A percentile compares a stretch with the other conserved stretches of the same genome.
Evolutionary conservation across 2,888 invertebrate genomes (phyloP).

Genomic region (Patella ulyssiponensis): DNA sequence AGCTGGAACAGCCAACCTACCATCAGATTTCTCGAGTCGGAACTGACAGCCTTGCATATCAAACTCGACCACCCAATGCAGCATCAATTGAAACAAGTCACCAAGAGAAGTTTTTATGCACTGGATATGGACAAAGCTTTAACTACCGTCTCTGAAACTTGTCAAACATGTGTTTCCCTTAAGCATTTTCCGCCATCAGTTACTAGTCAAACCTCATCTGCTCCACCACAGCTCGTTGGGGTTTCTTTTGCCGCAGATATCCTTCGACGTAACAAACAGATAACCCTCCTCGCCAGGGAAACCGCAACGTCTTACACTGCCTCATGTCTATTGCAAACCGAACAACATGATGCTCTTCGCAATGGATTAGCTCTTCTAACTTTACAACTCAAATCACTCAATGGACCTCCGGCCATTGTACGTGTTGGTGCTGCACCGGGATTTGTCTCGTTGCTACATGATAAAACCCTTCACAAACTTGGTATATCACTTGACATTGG

Average conservation of each 20-base stretch:
- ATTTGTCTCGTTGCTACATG: conserved; percentile 17
- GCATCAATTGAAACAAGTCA: conserved; percentile 20
- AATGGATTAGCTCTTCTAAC: conserved; percentile 30
- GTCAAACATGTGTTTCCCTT: conserved; percentile 32
- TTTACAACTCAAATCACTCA: conserved; percentile 34
- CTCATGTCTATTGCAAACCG: conserved; percentile 31
- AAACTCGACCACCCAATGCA: conserved; percentile 39
- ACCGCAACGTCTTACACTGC: conserved; percentile 35
- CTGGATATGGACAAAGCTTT: conserved; percentile 38
- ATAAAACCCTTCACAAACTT: conserved; percentile 28
- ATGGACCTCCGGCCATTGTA: conserved; percentile 41
- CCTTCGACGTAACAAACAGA: conserved; percentile 18
- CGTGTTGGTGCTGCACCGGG: conserved; percentile 45
- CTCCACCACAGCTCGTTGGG: not conserved
- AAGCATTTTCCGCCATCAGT: conserved; percentile 12
- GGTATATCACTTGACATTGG: conserved; percentile 36
- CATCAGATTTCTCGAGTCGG: no score
- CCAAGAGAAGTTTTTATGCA: conserved; percentile 39
- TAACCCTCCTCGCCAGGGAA: conserved; percentile 37
- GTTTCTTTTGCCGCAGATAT: conserved; percentile 33
- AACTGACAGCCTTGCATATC: conserved; percentile 31
- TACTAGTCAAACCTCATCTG: not conserved
- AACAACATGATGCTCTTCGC: conserved; percentile 31
- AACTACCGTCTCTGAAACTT: conserved; percentile 24
- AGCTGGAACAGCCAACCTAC: conserved; percentile 19